Evolutionary conservation across 2,797 vertebrate genomes (phyloP).

Genomic region (Hippoglossus hippoglossus): DNA sequence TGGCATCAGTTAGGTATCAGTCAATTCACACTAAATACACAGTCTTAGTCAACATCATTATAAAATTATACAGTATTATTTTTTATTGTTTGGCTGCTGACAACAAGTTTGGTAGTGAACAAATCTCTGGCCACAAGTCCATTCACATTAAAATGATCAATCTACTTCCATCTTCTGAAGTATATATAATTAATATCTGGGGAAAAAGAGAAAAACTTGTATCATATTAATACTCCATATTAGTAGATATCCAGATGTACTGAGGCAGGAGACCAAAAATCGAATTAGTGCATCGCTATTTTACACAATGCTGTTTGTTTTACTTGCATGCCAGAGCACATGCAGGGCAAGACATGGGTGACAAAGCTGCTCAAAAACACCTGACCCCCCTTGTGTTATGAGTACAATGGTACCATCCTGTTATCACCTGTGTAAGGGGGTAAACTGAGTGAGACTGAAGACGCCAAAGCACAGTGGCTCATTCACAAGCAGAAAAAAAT

Average conservation of each 20-base stretch:
- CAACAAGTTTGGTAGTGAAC: background rate
- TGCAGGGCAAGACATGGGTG: slow-evolving; percentile 1
- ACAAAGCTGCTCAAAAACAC: background rate
- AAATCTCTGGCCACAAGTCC: too few species aligned
- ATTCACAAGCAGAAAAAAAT: slow-evolving; percentile 17
- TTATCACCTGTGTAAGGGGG: slow-evolving; percentile 36
- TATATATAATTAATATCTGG: background rate
- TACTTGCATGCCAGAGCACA: slow-evolving; percentile 2
- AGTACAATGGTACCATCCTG: slow-evolving; percentile 31
- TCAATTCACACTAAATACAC: too few species aligned
- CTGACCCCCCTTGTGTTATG: background rate
- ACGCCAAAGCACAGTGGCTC: slow-evolving; percentile 24
- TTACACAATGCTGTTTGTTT: background rate
- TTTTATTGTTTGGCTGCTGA: too few species aligned
- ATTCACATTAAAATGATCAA: too few species aligned
- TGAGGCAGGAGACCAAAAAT: background rate
- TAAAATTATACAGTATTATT: too few species aligned
- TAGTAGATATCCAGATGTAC: background rate
- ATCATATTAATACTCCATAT: background rate
- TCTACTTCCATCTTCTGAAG: background rate
- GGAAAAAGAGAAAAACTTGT: background rate
- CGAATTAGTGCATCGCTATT: background rate
- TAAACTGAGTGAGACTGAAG: slow-evolving; percentile 32
- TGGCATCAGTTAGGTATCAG: too few species aligned
- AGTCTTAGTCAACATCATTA: too few species aligned